Base-by-base conservation (phyloP, 2,113 vertebrate genomes). In the Trochalopteron elliotii region DNA sequence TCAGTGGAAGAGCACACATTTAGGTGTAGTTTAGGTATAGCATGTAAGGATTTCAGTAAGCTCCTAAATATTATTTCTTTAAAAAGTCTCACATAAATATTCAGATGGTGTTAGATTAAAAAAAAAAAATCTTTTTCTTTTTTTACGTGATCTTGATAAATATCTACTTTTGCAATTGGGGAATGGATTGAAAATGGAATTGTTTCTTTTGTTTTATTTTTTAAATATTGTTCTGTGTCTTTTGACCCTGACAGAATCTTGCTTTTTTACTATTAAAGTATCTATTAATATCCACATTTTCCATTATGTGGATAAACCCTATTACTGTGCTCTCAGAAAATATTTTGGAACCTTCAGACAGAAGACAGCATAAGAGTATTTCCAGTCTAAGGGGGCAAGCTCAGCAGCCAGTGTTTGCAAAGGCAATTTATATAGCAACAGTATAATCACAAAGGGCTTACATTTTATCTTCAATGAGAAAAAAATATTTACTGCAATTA, bases 361-460 rank as follows among this genome's bases (percentile, higher is more conserved):
- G 50, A 77, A 80, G 70, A 67, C 10, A 85, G 19, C 15, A 37
- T 19, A 50, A 64, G 47, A 0, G 0, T 44, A 85, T 86, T 95
- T 90, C 39, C 35, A 70, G 24, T 52, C 22, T 67, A 55, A 85
- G 55, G 42, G 75, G 37, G 52, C 23, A 76, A 87, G 59, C 55
- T 83, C 67, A 93, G 70, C 65, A 91, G 50, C 12, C n/a, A 70
- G 20, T 7, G 3, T 88, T 78, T 80, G 63, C 70, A 83, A 88
- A 96, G 39, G 30, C 68, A 91, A 65, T 89, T 85, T 93, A 35
- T 76, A 65, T 28, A 67, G 37, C 67, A 87, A 61, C 15, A 45
- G 31, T 68, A 44, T 71, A 85, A 83, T 83, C 63, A 70, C n/a
- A 70, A 87, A 89, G 74, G 27, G 4, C 24, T 74, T 86, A 63